phyloP scores from a whole-genome alignment of 2,113 vertebrate species.

The Siniperca chuatsi region DNA sequence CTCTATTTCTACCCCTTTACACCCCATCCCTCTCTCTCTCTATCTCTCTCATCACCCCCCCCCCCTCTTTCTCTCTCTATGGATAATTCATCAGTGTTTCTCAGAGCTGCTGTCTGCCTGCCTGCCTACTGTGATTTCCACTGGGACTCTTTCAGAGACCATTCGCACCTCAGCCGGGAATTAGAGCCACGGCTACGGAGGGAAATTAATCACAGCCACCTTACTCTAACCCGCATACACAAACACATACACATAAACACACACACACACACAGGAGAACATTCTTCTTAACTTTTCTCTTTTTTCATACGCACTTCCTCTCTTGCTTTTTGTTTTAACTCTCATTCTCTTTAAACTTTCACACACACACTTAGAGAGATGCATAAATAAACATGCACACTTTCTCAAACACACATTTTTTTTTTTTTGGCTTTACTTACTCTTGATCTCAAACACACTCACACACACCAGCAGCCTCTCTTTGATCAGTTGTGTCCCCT shows the following conservation, averaged over 20 bases:
- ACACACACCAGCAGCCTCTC: slow-evolving; percentile 7
- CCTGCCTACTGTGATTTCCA: slow-evolving; percentile 84
- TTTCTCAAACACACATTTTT: neutral
- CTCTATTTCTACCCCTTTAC: slow-evolving; percentile 26
- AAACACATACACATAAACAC: slow-evolving; percentile 46
- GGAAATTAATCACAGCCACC: slow-evolving; percentile 82
- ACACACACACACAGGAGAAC: slow-evolving; percentile 20
- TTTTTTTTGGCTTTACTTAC: slow-evolving; percentile 5
- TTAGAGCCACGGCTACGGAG: slow-evolving; percentile 76
- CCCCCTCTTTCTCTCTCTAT: slow-evolving; percentile 46
- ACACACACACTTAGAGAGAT: neutral
- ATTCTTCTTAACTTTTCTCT: slow-evolving; percentile 14
- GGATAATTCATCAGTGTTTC: slow-evolving; percentile 82
- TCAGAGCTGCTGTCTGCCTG: slow-evolving; percentile 74
- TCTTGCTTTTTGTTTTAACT: slow-evolving; percentile 11
- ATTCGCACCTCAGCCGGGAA: slow-evolving; percentile 80
- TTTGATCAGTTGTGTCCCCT: slow-evolving; percentile 28
- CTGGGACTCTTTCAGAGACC: slow-evolving; percentile 80
- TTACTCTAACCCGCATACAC: slow-evolving; percentile 57
- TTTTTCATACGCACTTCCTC: neutral
- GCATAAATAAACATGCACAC: neutral
- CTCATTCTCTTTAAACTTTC: neutral
- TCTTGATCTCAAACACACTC: slow-evolving; percentile 1
- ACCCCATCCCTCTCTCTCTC: neutral
- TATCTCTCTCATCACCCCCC: neutral